A percentile compares a stretch with the other conserved stretches of the same genome.
Conservation (phyloP, 2,113 vertebrate species). For the Sminthopsis crassicaudata region DNA sequence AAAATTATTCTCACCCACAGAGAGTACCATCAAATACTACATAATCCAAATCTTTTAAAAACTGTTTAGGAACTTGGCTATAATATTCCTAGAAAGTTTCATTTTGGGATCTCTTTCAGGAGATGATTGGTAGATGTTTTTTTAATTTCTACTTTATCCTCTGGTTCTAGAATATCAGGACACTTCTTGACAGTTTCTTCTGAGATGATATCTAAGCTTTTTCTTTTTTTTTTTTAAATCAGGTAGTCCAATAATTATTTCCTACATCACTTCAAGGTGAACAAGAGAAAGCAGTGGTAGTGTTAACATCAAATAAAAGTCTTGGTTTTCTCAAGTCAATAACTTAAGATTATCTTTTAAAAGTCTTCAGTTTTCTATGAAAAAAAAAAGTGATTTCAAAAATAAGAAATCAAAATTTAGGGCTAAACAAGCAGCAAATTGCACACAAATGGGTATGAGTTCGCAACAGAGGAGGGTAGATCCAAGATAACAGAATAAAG, state of each 20-base stretch:
- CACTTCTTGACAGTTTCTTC: too few species aligned
- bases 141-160: too few species aligned
- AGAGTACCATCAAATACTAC: neutral
- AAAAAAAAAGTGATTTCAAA: neutral
- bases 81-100: too few species aligned
- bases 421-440: neutral
- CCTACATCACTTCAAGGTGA: neutral
- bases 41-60: neutral
- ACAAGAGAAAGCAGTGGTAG: neutral
- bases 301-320: neutral
- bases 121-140: too few species aligned
- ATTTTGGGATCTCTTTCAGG: too few species aligned
- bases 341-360: neutral
- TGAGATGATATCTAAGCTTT: too few species aligned
- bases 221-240: too few species aligned
- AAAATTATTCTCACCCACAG: neutral
- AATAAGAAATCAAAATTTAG: neutral
- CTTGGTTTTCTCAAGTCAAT: neutral
- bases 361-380: neutral
- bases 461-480: neutral
- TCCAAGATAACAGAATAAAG: too few species aligned
- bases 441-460: neutral
- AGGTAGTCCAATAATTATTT: too few species aligned
- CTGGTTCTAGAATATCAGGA: too few species aligned
- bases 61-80: neutral